phyloP scores from a whole-genome alignment of 2,113 vertebrate species.

The Carassius carassius region DNA sequence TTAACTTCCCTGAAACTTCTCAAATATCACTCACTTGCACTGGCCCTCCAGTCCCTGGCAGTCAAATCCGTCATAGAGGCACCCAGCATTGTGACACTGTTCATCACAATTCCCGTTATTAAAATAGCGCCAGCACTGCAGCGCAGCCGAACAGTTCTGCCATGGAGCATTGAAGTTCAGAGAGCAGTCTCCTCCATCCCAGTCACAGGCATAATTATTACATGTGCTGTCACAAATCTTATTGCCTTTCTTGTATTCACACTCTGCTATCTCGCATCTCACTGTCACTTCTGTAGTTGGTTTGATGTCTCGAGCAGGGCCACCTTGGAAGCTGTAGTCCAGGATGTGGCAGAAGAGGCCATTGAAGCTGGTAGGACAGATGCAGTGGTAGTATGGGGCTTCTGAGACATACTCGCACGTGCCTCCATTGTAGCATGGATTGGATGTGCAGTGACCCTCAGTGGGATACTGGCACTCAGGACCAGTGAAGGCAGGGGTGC shows the following conservation, averaged over 20 bases:
- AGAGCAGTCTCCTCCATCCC: conserved; percentile 96
- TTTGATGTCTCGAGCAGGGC: conserved; percentile 79
- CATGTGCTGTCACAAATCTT: conserved; percentile 83
- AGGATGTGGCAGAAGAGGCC: conserved; percentile 93
- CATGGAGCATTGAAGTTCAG: conserved; percentile 94
- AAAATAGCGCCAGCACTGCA: conserved; percentile 98
- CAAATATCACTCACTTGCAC: conserved; percentile 88
- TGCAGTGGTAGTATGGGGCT: conserved; percentile 84
- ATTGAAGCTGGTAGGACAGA: conserved; percentile 88
- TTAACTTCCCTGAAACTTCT: background rate
- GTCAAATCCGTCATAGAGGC: conserved; percentile 96
- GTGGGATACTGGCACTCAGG: conserved; percentile 85
- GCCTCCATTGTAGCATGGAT: conserved; percentile 93
- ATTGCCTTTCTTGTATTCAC: conserved; percentile 78
- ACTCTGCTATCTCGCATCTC: conserved; percentile 79
- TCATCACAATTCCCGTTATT: conserved; percentile 87
- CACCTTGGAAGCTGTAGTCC: conserved; percentile 82
- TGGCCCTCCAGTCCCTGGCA: conserved; percentile 88
- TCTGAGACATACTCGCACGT: conserved; percentile 83
- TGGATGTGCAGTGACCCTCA: conserved; percentile 82
- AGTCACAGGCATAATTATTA: conserved; percentile 90
- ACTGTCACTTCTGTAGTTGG: conserved; percentile 76
- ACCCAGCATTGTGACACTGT: conserved; percentile 87
- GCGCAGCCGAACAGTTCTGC: conserved; percentile 91
- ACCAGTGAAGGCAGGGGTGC: conserved; percentile 80